Base-by-base conservation (phyloP, 2,113 vertebrate genomes). In the Coturnix japonica region DNA sequence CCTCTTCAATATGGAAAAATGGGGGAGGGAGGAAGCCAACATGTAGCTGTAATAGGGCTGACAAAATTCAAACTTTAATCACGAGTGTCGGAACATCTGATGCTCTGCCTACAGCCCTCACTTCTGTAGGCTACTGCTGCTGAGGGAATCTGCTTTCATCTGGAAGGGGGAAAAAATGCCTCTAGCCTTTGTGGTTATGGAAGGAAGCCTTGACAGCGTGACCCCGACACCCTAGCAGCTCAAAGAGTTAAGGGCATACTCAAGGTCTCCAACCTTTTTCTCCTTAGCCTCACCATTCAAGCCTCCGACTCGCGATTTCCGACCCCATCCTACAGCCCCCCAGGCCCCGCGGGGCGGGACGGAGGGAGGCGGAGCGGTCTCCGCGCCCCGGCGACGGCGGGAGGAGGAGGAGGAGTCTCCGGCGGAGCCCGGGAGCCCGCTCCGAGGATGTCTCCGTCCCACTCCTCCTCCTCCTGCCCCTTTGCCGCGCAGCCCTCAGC, bases 401-500 rank as follows among this genome's bases (percentile, higher is more conserved):
- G 79, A 43, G 77, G 83, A 78, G 59, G 82, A 96, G 97, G 97
- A 95, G 97, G 96, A 96, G 97, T 87, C 93, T 86, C 28, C 57
- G 53, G 84, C 51, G 47, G 51, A 16, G 94, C 81, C 39, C n/a
- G 65, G 14, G 51, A 70, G n/a, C 35, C 78, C 37, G 23, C 49
- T 65, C 66, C 21, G 72, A 53, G 87, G 81, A 95, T 87, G 85
- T 75, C 87, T 83, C 71, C 5, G 39, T 82, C 87, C 57, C 35
- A 13, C 41, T 82, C 25, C 78, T 54, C 72, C 72, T 35, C 70
- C 75, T 76, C 65, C 56, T 61, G 81, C 80, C 66, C 31, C 46
- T 66, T 66, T 18, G 69, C 64, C 71, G 64, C 72, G 33, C 74
- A 75, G 90, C 69, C 31, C 53, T 21, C 75, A 57, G 91, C 69